Conservation (phyloP, 2,888 invertebrate genomes). For the Drosophila mimetica region DNA sequence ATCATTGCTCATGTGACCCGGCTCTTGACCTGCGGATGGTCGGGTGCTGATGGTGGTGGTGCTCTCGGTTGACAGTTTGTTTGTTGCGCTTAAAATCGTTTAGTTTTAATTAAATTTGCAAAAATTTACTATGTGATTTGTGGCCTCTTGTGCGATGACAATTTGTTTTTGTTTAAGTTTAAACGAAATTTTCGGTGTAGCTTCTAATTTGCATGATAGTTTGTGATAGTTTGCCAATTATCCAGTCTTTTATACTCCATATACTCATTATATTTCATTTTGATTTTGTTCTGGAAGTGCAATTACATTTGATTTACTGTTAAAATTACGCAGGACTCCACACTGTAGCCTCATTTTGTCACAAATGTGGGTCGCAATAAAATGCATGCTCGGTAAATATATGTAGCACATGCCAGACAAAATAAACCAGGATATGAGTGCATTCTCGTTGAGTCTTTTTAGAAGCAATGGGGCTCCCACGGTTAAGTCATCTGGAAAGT, state of each 20-base stretch:
- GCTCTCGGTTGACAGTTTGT: slow-evolving; percentile 18
- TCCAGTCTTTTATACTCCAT: slow-evolving; percentile 1
- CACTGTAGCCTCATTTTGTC: background rate
- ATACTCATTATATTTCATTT: slow-evolving; percentile 9
- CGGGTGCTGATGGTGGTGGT: background rate
- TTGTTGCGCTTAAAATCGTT: slow-evolving; percentile 43
- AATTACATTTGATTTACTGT: slow-evolving; percentile 9
- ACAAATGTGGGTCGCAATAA: background rate
- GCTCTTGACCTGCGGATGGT: slow-evolving; percentile 7
- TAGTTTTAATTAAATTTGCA: slow-evolving; percentile 51
- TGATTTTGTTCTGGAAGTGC: background rate
- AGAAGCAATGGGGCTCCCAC: background rate
- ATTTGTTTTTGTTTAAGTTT: slow-evolving; percentile 31
- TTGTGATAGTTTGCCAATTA: slow-evolving; percentile 10
- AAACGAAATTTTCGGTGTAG: slow-evolving; percentile 12
- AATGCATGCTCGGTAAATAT: slow-evolving; percentile 1
- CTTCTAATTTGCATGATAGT: slow-evolving; percentile 19
- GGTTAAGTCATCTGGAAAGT: slow-evolving; percentile 17
- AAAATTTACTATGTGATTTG: slow-evolving; percentile 41
- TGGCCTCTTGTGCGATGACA: slow-evolving; percentile 41
- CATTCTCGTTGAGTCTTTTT: slow-evolving; percentile 2
- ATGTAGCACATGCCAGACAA: background rate
- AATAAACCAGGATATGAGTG: slow-evolving; percentile 6
- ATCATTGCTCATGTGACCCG: slow-evolving; percentile 24
- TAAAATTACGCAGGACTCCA: too few relatives aligned